Evolutionary conservation across 2,888 invertebrate species (phyloP).

Genomic region (Phalangium opilio): DNA sequence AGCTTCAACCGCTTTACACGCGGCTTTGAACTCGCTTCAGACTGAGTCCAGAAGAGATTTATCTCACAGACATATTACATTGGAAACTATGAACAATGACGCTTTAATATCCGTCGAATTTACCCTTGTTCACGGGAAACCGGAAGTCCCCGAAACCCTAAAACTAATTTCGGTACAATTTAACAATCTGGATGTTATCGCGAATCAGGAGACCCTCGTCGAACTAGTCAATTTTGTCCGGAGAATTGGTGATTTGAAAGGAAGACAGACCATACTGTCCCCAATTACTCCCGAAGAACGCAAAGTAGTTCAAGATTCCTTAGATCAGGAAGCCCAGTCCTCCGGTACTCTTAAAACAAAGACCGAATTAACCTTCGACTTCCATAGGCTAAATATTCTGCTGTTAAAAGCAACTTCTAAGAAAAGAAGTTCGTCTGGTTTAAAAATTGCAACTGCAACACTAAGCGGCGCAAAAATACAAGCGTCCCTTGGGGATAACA

Average conservation of each 20-base stretch:
- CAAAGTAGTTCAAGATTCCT: no score
- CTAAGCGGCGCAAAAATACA: slow-evolving; percentile 78
- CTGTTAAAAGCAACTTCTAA: slow-evolving; percentile 57
- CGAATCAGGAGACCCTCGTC: slow-evolving; percentile 88
- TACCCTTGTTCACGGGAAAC: slow-evolving; percentile 43
- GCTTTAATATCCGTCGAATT: slow-evolving; percentile 55
- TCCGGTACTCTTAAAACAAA: slow-evolving; percentile 26
- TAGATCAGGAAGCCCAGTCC: no score
- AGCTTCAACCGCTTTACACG: slow-evolving; percentile 9
- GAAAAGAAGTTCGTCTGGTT: slow-evolving; percentile 41
- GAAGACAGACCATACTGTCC: no score
- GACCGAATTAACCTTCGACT: slow-evolving; percentile 78
- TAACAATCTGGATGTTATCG: slow-evolving; percentile 68
- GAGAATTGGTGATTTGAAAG: slow-evolving; percentile 37
- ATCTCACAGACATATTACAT: no score
- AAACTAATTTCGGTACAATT: slow-evolving; percentile 77
- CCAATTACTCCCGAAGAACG: no score
- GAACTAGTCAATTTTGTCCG: slow-evolving; percentile 78
- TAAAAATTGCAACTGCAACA: slow-evolving; percentile 86
- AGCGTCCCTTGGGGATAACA: slow-evolving; percentile 48
- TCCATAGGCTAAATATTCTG: slow-evolving; percentile 75
- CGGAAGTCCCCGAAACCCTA: slow-evolving; percentile 26
- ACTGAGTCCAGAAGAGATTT: slow-evolving; percentile 6
- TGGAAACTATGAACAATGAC: slow-evolving; percentile 27
- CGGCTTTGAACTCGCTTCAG: slow-evolving; percentile 9